Conservation (phyloP, 2,113 vertebrate genomes). For the Tamias sibiricus region DNA sequence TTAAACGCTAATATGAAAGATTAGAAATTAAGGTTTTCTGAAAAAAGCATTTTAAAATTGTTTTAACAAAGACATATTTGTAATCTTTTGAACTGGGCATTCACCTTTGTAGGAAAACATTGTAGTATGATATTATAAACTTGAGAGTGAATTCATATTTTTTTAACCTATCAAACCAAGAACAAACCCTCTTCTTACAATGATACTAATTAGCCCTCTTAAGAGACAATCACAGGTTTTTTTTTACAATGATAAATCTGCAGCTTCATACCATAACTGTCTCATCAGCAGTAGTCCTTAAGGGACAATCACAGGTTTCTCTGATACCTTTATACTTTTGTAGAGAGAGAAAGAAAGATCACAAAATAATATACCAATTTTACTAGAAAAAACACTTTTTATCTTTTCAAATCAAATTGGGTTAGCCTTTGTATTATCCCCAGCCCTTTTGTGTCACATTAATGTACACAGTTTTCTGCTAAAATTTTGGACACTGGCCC, state of each 20-base stretch:
- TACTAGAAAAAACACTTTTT: not conserved
- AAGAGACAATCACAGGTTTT: no score
- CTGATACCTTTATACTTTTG: no score
- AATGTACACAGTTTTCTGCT: not conserved
- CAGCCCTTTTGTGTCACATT: not conserved
- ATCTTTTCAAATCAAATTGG: not conserved
- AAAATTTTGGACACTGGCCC: not conserved
- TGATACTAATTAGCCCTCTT: no score
- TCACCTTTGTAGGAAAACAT: not conserved
- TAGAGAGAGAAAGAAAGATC: no score
- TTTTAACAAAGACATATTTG: not conserved
- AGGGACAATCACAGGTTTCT: not conserved
- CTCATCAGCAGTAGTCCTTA: no score
- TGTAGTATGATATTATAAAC: not conserved
- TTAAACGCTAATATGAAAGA: constrained; percentile 83
- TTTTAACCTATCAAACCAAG: not conserved
- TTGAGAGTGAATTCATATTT: no score
- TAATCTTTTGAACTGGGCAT: not conserved
- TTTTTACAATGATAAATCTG: no score
- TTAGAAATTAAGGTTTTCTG: constrained; percentile 68
- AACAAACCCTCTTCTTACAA: not conserved
- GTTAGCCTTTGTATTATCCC: not conserved
- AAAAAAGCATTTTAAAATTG: constrained; percentile 21
- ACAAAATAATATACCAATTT: not conserved
- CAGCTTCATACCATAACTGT: no score